Conservation (phyloP, 2,113 vertebrate genomes). For the Tachysurus vachellii region DNA sequence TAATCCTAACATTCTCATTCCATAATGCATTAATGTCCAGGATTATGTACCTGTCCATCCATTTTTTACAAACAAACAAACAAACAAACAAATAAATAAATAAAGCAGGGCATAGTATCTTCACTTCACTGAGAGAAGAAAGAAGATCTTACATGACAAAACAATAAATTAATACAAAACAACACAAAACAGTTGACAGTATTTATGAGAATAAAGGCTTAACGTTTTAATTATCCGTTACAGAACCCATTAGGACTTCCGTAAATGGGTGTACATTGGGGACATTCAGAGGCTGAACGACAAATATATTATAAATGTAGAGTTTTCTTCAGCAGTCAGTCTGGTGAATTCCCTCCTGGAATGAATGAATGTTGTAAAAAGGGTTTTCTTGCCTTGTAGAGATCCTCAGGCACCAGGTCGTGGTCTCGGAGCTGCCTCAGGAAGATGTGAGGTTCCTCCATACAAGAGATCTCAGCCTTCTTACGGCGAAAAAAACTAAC, state of each 20-base stretch:
- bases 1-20: background rate
- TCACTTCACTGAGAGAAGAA: background rate
- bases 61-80: too few relatives aligned
- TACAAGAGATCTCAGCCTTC: slow-evolving; percentile 67
- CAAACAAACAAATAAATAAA: too few relatives aligned
- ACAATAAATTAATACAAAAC: too few relatives aligned
- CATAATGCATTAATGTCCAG: background rate
- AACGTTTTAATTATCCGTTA: too few relatives aligned
- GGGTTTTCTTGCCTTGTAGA: slow-evolving; percentile 54
- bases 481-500: slow-evolving; percentile 57
- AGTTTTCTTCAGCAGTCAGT: background rate
- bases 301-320: background rate
- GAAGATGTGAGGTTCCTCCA: slow-evolving; percentile 62
- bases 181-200: too few relatives aligned
- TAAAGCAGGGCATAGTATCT: background rate
- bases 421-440: slow-evolving; percentile 68
- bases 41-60: too few relatives aligned
- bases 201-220: too few relatives aligned
- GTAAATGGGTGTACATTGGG: too few relatives aligned
- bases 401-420: slow-evolving; percentile 62
- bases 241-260: too few relatives aligned
- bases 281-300: background rate
- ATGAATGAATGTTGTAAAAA: background rate
- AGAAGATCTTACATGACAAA: too few relatives aligned
- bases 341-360: background rate